Evolutionary conservation across 2,797 vertebrate genomes (phyloP).

Genomic region (Gobio occitaniae): DNA sequence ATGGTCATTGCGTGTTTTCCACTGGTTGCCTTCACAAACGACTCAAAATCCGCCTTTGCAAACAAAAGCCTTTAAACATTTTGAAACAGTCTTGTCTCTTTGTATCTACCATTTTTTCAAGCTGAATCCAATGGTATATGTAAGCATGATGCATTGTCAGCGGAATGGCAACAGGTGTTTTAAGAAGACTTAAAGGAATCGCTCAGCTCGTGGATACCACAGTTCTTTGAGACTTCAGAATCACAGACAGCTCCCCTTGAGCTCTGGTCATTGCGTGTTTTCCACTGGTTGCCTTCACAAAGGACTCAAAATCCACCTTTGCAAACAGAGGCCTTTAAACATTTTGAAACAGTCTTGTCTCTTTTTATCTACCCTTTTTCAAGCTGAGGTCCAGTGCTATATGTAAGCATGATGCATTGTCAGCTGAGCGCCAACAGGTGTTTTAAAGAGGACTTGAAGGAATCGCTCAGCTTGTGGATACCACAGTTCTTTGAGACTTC

Average conservation of each 20-base stretch:
- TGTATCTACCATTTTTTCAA: background rate
- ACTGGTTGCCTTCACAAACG: conserved; percentile 17
- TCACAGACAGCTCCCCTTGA: conserved; percentile 7
- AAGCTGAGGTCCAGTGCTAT: background rate
- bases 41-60: background rate
- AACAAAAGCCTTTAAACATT: background rate
- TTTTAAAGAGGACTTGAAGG: background rate
- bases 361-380: background rate
- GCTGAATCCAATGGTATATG: background rate
- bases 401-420: background rate
- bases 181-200: background rate
- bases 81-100: background rate
- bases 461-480: background rate
- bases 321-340: background rate
- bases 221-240: conserved; percentile 53
- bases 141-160: background rate
- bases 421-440: conserved; percentile 14
- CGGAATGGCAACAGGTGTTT: conserved; percentile 17
- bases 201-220: conserved; percentile 13
- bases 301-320: background rate
- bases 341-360: background rate
- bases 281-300: conserved; percentile 1
- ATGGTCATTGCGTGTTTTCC: background rate
- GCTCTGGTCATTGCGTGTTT: background rate
- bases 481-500: conserved; percentile 55